phyloP scores from a whole-genome alignment of 2,113 vertebrate genomes.

The Pongo pygmaeus region DNA sequence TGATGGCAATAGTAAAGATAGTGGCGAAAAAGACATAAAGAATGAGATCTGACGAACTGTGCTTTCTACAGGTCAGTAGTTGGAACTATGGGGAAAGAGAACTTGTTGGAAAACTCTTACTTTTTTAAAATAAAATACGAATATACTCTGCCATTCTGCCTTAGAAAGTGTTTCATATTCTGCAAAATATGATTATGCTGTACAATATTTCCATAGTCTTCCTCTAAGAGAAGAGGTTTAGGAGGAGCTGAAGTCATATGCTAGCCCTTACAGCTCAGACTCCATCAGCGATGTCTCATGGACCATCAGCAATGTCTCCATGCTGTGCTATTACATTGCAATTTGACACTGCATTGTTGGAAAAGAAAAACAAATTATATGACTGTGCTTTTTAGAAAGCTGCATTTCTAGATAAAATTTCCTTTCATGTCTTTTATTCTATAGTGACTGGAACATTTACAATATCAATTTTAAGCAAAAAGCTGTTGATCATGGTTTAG shows the following conservation, averaged over 20 bases:
- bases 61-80: neutral
- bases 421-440: slow-evolving; percentile 39
- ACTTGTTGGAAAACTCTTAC: neutral
- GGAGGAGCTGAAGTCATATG: neutral
- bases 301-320: neutral
- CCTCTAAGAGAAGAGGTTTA: neutral
- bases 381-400: slow-evolving; percentile 45
- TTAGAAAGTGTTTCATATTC: neutral
- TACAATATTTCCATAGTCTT: neutral
- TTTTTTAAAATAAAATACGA: neutral
- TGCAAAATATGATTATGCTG: slow-evolving; percentile 1
- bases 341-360: slow-evolving; percentile 51
- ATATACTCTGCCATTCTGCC: neutral
- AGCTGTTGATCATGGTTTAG: neutral
- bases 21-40: neutral
- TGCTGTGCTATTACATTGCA: slow-evolving; percentile 42
- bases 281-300: neutral
- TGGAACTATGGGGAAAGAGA: neutral
- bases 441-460: slow-evolving; percentile 9
- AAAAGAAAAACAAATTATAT: slow-evolving; percentile 62
- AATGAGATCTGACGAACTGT: neutral
- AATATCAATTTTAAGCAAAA: slow-evolving; percentile 57
- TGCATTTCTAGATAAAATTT: slow-evolving; percentile 37
- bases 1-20: neutral
- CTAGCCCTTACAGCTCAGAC: neutral